phyloP scores from a whole-genome alignment of 2,797 vertebrate genomes.

The Euthynnus affinis region DNA sequence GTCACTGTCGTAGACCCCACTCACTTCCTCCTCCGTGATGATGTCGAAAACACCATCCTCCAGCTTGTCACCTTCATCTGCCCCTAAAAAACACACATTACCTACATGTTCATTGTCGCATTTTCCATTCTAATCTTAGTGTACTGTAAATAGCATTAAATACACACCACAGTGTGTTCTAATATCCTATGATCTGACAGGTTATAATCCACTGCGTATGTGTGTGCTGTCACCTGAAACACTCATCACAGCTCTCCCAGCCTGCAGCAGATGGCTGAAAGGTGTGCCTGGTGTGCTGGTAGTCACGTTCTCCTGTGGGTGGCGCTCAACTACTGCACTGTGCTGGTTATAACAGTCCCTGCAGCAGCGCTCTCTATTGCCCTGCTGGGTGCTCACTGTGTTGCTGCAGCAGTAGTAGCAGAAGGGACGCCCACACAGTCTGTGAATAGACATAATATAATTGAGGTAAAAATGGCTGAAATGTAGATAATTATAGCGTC shows the following conservation, averaged over 20 bases:
- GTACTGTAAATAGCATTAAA: neutral
- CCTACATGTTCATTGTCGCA: neutral
- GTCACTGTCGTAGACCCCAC: constrained; percentile 87
- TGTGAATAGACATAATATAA: constrained; percentile 68
- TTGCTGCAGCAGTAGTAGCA: constrained; percentile 97
- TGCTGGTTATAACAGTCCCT: constrained; percentile 90
- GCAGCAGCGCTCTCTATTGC: constrained; percentile 93
- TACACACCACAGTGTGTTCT: neutral
- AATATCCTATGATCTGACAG: neutral
- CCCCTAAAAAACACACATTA: constrained; percentile 65
- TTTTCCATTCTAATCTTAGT: neutral
- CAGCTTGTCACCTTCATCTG: constrained; percentile 74
- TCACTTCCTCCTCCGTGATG: constrained; percentile 96
- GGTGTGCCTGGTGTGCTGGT: constrained; percentile 75
- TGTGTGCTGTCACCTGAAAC: constrained; percentile 79
- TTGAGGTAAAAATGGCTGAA: constrained; percentile 12
- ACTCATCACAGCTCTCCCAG: constrained; percentile 77
- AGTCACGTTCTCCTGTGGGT: constrained; percentile 83
- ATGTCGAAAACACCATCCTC: constrained; percentile 94
- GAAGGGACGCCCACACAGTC: constrained; percentile 93
- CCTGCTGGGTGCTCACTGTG: constrained; percentile 86
- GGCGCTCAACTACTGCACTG: constrained; percentile 81
- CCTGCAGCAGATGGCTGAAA: constrained; percentile 76
- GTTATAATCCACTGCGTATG: neutral
- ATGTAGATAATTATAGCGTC: neutral